Percentiles rank a stretch among this genome's conserved stretches.
Evolutionary conservation across 2,888 invertebrate species (phyloP).

Genomic region (Torymus aiolomorphi): DNA sequence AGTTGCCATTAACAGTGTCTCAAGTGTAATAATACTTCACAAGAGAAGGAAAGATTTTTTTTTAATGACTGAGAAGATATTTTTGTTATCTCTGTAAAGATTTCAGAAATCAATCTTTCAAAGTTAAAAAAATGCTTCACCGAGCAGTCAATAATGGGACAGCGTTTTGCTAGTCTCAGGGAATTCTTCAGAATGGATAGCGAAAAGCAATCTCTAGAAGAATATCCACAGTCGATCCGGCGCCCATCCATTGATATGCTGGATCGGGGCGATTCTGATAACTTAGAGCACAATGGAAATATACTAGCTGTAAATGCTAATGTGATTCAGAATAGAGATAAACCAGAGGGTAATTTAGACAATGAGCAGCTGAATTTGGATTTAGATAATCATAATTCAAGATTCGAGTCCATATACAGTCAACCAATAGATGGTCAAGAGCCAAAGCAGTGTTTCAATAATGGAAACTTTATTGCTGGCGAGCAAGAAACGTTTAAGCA

Average conservation of each 20-base stretch:
- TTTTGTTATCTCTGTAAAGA: constrained; percentile 15
- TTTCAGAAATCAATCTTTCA: constrained; percentile 12
- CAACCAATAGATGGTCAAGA: constrained; percentile 71
- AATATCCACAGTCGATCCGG: constrained; percentile 63
- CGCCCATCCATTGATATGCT: constrained; percentile 64
- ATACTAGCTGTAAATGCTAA: constrained; percentile 62
- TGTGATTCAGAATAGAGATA: constrained; percentile 66
- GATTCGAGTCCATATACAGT: constrained; percentile 74
- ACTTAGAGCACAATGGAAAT: constrained; percentile 70
- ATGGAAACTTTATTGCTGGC: constrained; percentile 68
- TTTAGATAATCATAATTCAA: constrained; percentile 73
- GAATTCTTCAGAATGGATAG: constrained; percentile 73
- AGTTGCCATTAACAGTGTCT: not conserved
- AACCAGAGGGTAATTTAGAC: constrained; percentile 68
- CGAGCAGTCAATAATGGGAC: constrained; percentile 73
- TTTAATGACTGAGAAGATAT: not conserved
- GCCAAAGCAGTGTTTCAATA: constrained; percentile 67
- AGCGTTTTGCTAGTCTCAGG: constrained; percentile 75
- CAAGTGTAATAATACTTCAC: not conserved
- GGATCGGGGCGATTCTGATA: constrained; percentile 65
- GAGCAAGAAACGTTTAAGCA: constrained; percentile 65
- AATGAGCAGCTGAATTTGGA: constrained; percentile 69
- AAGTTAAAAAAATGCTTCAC: constrained; percentile 67
- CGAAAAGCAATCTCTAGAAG: constrained; percentile 66
- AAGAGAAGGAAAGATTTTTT: not conserved